These are phyloP conservation scores for Xenopus borealis DNA, from an alignment of 2,113 vertebrate species.

Conservation along the genomic window DNA sequence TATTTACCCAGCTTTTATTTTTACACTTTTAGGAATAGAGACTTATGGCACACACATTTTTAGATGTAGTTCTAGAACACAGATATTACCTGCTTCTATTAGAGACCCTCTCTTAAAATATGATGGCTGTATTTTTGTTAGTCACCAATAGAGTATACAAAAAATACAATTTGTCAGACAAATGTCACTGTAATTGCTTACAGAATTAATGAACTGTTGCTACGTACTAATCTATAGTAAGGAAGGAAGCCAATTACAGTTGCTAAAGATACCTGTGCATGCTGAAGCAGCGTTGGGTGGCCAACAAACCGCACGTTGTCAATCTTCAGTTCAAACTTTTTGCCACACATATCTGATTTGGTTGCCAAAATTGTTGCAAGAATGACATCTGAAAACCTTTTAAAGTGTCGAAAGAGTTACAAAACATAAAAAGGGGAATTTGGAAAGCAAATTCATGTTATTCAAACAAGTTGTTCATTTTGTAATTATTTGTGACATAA, in stretches of 20 bases:
- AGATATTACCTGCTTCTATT: too few species aligned
- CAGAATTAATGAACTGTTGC: too few species aligned
- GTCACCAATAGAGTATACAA: too few species aligned
- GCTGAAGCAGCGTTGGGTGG: constrained; percentile 90
- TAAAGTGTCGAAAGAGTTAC: not conserved
- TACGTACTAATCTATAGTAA: too few species aligned
- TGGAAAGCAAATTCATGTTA: not conserved
- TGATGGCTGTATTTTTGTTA: too few species aligned
- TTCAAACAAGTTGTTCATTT: not conserved
- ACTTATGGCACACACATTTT: too few species aligned
- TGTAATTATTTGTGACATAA: not conserved
- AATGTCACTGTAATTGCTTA: too few species aligned
- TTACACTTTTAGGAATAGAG: too few species aligned
- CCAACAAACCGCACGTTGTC: constrained; percentile 96
- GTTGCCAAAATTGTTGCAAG: constrained; percentile 96
- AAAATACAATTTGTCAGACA: too few species aligned
- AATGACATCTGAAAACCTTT: constrained; percentile 95
- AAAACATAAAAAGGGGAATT: not conserved
- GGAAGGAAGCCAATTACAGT: not conserved
- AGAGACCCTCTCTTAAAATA: too few species aligned
- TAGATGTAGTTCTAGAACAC: too few species aligned
- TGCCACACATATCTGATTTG: constrained; percentile 97
- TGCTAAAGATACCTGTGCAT: constrained; percentile 66
- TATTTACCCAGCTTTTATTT: too few species aligned
- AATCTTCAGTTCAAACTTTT: constrained; percentile 98